Conservation (phyloP, 2,797 vertebrate genomes). For the Huso huso region DNA sequence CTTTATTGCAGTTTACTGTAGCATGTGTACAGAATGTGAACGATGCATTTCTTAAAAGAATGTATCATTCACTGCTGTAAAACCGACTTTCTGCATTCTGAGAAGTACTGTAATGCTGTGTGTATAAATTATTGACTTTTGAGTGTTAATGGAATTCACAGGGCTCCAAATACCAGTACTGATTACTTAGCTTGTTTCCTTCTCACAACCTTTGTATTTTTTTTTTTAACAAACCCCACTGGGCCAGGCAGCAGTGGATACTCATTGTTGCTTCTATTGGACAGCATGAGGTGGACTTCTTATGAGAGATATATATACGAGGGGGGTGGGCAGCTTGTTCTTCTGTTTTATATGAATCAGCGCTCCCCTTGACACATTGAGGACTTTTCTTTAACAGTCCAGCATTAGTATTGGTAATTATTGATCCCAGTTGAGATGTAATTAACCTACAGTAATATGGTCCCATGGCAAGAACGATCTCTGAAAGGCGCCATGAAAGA, state of each 20-base stretch:
- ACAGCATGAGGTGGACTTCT: slow-evolving; percentile 13
- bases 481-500: too few relatives aligned
- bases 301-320: background rate
- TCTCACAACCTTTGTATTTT: slow-evolving; percentile 1
- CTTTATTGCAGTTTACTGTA: too few relatives aligned
- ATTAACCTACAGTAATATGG: background rate
- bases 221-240: slow-evolving; percentile 16
- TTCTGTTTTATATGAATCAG: background rate
- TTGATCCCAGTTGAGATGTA: background rate
- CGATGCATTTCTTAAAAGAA: too few relatives aligned
- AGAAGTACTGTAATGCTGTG: background rate
- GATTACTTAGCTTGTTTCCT: slow-evolving; percentile 20
- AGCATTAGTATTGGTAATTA: background rate
- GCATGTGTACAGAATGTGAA: too few relatives aligned
- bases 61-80: too few relatives aligned
- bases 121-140: slow-evolving; percentile 5
- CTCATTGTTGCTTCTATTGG: slow-evolving; percentile 25
- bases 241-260: slow-evolving; percentile 9
- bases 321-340: slow-evolving; percentile 8
- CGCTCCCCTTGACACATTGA: background rate
- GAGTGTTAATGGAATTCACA: slow-evolving; percentile 6
- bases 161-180: slow-evolving; percentile 27
- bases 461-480: background rate
- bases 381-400: slow-evolving; percentile 7
- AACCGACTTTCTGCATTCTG: background rate